These are phyloP conservation scores for Hybos culiciformis DNA, from an alignment of 2,888 invertebrate species.

Conservation along the genomic window DNA sequence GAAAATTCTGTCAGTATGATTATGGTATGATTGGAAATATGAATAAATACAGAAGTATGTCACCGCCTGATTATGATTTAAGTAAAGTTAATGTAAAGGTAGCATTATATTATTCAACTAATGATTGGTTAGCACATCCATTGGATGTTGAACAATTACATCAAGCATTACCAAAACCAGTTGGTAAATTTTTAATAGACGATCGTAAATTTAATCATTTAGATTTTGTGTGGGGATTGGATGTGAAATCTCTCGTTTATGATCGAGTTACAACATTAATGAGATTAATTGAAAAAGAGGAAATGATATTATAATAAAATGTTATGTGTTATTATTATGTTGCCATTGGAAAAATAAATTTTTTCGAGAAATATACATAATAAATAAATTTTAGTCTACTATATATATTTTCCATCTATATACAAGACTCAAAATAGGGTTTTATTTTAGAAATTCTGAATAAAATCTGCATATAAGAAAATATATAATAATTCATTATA, in stretches of 20 bases:
- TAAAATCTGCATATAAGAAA: too few relatives aligned
- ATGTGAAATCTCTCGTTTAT: slow-evolving; percentile 45
- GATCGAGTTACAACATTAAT: slow-evolving; percentile 43
- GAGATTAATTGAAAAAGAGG: slow-evolving; percentile 22
- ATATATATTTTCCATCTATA: too few relatives aligned
- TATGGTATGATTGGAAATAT: slow-evolving; percentile 41
- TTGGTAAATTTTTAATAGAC: slow-evolving; percentile 40
- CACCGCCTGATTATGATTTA: slow-evolving; percentile 47
- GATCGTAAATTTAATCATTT: slow-evolving; percentile 49
- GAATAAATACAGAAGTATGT: slow-evolving; percentile 38
- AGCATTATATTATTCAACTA: slow-evolving; percentile 48
- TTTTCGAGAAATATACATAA: too few relatives aligned
- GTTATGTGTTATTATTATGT: too few relatives aligned
- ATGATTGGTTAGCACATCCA: slow-evolving; percentile 51
- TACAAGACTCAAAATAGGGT: too few relatives aligned
- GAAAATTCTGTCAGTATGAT: slow-evolving; percentile 44
- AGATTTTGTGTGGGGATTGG: slow-evolving; percentile 54
- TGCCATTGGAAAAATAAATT: too few relatives aligned
- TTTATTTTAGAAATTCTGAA: too few relatives aligned
- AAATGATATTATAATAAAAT: not conserved
- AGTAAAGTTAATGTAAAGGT: slow-evolving; percentile 44
- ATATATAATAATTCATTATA: too few relatives aligned
- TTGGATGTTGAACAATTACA: slow-evolving; percentile 36
- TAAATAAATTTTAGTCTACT: too few relatives aligned
- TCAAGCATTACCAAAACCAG: slow-evolving; percentile 24